These are phyloP conservation scores for Callipepla californica DNA, from an alignment of 2,113 vertebrate genomes.

Conservation along the genomic window DNA sequence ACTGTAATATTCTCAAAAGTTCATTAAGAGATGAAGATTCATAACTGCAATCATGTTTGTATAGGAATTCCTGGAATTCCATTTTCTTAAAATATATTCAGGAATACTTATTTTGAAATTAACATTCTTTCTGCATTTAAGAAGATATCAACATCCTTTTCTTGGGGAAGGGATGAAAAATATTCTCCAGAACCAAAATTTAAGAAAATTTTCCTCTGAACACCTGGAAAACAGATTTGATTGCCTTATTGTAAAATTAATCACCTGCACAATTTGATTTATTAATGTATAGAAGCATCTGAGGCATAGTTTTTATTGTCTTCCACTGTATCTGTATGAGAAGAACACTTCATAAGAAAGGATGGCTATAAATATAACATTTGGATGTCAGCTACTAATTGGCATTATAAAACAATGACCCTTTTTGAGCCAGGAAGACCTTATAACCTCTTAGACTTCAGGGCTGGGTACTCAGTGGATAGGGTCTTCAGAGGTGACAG, in stretches of 20 bases:
- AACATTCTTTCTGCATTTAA: neutral
- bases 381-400: conserved; percentile 28
- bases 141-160: neutral
- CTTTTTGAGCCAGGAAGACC: neutral
- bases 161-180: neutral
- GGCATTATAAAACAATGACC: conserved; percentile 39
- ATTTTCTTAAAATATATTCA: neutral
- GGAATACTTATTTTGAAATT: neutral
- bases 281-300: neutral
- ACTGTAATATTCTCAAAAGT: neutral
- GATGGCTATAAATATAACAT: conserved; percentile 24
- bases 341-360: conserved; percentile 12
- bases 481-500: conserved; percentile 40
- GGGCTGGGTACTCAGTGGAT: neutral
- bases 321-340: neutral
- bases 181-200: accelerated
- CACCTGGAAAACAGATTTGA: neutral
- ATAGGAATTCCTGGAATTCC: neutral
- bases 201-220: neutral
- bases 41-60: neutral
- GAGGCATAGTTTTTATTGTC: neutral
- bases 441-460: neutral
- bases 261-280: conserved; percentile 6
- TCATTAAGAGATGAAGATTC: neutral
- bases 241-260: conserved; percentile 24